Base-by-base conservation (phyloP, 1,140 invertebrate species). In the Stegodyphus dumicola region DNA sequence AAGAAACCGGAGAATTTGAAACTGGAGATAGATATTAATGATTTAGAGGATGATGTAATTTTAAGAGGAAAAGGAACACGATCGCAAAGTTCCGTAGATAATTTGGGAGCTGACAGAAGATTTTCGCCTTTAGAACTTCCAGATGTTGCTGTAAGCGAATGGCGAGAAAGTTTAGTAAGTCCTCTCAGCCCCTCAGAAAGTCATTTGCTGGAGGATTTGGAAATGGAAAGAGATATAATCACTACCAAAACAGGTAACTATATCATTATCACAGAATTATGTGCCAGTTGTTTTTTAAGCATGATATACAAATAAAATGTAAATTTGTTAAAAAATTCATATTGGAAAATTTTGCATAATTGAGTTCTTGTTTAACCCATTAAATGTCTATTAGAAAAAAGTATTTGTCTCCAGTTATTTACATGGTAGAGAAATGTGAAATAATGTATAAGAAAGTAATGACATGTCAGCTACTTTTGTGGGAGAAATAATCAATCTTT, bases 141-240 rank as follows among this genome's bases (percentile, higher is more conserved):
- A 51, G 33, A 65, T 65, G 60, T 65, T 6, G 60, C 60, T 77
- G 13, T 49, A 66, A 49, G 56, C 7, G 60, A 77, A 17, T 77
- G 49, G 18, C 48, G 13, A n/a, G 11, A 18, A n/a, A 77, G 66
- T 77, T 60, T 65, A 18, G 51, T 13, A n/a, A 77, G 75, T 48
- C 75, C 75, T n/a, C 51, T 77, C 51, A 77, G 75, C 65, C 75
- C 75, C 15, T 77, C 75, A 9, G 75, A 77, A 51, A 77, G 64
- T 49, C 75, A 77, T 77, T 51, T 77, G 33, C 15, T 77, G 75
- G 75, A 77, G 49, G 75, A 77, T 77, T 77, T 77, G 65, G 75
- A 77, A 17, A 52, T 66, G 13, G 75, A 65, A 65, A 77, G 51
- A 17, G 75, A 77, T n/a, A 33, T 15, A 5, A 15, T 33, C 33